phyloP scores from a whole-genome alignment of 2,113 vertebrate genomes.

The Tor tambroides region DNA sequence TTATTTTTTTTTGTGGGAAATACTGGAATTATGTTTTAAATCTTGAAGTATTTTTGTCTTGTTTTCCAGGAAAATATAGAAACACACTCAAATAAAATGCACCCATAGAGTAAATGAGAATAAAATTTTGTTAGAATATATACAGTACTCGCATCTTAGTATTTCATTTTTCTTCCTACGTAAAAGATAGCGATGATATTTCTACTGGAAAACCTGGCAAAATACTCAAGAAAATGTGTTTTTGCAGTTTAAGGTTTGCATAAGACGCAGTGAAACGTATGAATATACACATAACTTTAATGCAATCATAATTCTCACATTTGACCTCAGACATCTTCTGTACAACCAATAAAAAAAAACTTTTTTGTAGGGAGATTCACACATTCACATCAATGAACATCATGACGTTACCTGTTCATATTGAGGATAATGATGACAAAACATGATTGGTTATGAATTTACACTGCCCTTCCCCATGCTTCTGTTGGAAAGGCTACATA shows the following conservation, averaged over 20 bases:
- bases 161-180: no score
- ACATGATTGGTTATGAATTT: not conserved
- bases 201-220: no score
- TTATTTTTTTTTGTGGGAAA: conserved; percentile 26
- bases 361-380: no score
- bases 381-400: not conserved
- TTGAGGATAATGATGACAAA: conserved; percentile 44
- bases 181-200: no score
- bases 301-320: conserved; percentile 46
- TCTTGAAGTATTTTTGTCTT: not conserved
- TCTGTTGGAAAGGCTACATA: conserved; percentile 5
- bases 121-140: no score
- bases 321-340: conserved; percentile 19
- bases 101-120: no score
- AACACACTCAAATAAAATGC: not conserved
- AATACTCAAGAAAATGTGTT: not conserved
- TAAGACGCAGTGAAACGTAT: not conserved
- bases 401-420: conserved; percentile 51
- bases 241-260: not conserved
- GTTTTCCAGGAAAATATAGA: not conserved
- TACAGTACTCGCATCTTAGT: no score
- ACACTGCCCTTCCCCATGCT: conserved; percentile 27
- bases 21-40: not conserved
- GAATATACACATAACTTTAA: conserved; percentile 51
- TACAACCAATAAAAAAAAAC: conserved; percentile 54